phyloP scores from a whole-genome alignment of 2,888 invertebrate species.

The Tenthredo notha region DNA sequence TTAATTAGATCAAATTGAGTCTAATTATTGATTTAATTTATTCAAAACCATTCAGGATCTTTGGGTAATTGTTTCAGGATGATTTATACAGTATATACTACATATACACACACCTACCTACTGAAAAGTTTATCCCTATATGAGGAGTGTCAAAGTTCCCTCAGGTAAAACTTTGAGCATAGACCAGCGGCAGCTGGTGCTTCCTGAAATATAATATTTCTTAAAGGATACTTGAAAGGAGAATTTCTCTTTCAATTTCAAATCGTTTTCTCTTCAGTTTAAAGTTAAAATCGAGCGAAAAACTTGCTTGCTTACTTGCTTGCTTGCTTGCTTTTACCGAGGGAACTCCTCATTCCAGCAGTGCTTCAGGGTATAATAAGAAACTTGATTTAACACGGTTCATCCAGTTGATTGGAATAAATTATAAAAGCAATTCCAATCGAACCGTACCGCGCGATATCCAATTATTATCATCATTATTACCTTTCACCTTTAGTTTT shows the following conservation, averaged over 20 bases:
- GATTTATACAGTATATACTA: not conserved
- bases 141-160: not conserved
- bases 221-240: not conserved
- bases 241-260: slow-evolving; percentile 14
- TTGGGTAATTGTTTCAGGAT: not conserved
- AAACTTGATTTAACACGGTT: slow-evolving; percentile 6
- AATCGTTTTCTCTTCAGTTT: slow-evolving; percentile 2
- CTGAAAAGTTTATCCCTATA: too few species aligned
- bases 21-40: too few species aligned
- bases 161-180: not conserved
- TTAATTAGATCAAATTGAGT: too few species aligned
- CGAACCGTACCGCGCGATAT: not conserved
- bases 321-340: not conserved
- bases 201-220: not conserved
- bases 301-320: not conserved
- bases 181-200: not conserved
- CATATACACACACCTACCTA: too few species aligned
- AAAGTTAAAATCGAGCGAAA: not conserved
- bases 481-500: too few species aligned
- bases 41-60: too few species aligned
- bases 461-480: not conserved
- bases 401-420: slow-evolving; percentile 17
- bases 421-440: slow-evolving; percentile 1
- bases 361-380: not conserved
- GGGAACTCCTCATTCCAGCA: not conserved